These are phyloP conservation scores for Eupithecia subumbrata DNA, from an alignment of 2,888 invertebrate species.

Conservation along the genomic window DNA sequence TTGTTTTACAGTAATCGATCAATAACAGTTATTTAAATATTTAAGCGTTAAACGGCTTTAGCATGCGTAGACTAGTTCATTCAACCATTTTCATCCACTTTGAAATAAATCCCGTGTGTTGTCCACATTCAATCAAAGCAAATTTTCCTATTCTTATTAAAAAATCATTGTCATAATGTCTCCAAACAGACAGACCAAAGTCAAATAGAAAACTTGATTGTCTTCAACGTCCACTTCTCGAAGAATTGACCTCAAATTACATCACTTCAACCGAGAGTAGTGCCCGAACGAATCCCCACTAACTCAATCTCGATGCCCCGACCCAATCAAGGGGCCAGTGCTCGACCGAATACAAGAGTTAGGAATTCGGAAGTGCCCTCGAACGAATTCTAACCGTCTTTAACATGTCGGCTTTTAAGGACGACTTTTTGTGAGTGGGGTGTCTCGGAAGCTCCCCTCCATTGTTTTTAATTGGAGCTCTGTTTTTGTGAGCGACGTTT, in stretches of 20 bases:
- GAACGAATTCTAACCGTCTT: slow-evolving; percentile 52
- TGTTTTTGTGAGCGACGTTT: slow-evolving; percentile 58
- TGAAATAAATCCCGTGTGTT: not conserved
- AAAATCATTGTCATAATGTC: not conserved
- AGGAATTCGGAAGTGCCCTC: slow-evolving; percentile 55
- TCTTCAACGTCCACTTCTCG: slow-evolving; percentile 39
- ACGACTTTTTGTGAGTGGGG: slow-evolving; percentile 54
- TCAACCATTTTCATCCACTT: not conserved
- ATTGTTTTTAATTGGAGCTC: slow-evolving; percentile 74
- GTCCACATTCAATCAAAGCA: not conserved
- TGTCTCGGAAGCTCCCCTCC: slow-evolving; percentile 37
- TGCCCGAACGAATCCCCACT: slow-evolving; percentile 55
- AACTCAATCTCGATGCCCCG: slow-evolving; percentile 70
- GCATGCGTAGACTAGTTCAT: not conserved
- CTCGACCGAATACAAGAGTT: slow-evolving; percentile 66
- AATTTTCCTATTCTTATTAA: not conserved
- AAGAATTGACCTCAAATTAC: slow-evolving; percentile 46
- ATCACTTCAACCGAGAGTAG: slow-evolving; percentile 42
- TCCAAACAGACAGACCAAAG: slow-evolving; percentile 6
- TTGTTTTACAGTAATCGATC: not conserved
- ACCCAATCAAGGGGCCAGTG: slow-evolving; percentile 67
- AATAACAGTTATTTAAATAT: not conserved
- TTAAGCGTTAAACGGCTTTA: not conserved
- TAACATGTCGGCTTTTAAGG: slow-evolving; percentile 50
- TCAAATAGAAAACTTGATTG: slow-evolving; percentile 32